Base-by-base conservation (phyloP, 2,113 vertebrate species). In the Dicentrarchus labrax region DNA sequence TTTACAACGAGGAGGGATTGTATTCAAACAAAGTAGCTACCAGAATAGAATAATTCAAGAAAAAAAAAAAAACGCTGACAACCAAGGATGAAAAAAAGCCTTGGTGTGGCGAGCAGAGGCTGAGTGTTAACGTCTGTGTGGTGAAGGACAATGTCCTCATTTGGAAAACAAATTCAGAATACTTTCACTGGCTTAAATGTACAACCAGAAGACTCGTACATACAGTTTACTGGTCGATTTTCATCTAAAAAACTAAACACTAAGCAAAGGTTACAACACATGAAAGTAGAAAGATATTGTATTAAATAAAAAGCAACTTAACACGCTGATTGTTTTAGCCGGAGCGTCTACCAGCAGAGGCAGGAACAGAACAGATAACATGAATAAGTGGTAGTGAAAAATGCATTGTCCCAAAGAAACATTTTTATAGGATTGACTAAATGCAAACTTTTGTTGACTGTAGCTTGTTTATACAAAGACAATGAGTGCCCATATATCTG, bases 81-180 rank as follows among this genome's bases (percentile, higher is more conserved):
- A 19, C 53, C 50, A 71, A 86, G 71, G 77, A 78, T 11, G n/a
- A 19, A 21, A 24, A 65, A 43, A n/a, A 15, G 36, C 56, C 54
- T 60, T 2, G 3, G 8, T 21, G 41, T 60, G 66, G 8, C 19
- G 59, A 60, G 48, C 11, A 45, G 74, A 85, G 45, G 54, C 79
- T 4, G 54, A 21, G 66, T 7, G 70, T 38, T 36, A 39, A 36
- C 4, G 60, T n/a, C 10, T 43, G n/a, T n/a, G 71, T 65, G 61
- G 43, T 80, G 81, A 88, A 86, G 90, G 84, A 85, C 90, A 65
- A 53, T 53, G 47, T 41, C 45, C 84, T 83, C 57, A 66, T 90
- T 84, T 80, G 45, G 72, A 79, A 83, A 85, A 86, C 67, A 69
- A 60, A 85, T 68, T 62, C 22, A 21, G 38, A 78, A 24, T 8